Evolutionary conservation across 2,797 vertebrate species (phyloP).

Genomic region (Phylloscopus collybita): DNA sequence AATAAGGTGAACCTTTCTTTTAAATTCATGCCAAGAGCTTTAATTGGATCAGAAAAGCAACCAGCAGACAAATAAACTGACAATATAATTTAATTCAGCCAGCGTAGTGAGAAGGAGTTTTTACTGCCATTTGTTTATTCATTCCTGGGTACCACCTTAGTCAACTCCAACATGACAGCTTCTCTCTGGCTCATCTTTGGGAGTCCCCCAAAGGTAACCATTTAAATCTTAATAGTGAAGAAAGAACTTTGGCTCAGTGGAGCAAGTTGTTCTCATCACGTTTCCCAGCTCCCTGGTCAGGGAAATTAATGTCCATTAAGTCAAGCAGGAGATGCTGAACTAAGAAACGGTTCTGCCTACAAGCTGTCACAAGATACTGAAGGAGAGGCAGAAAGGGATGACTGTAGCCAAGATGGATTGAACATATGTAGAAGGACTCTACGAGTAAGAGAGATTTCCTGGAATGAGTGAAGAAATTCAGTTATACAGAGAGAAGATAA

Average conservation of each 20-base stretch:
- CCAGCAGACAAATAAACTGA: slow-evolving; percentile 31
- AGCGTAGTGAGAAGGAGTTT: background rate
- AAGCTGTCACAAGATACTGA: background rate
- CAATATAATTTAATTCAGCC: slow-evolving; percentile 12
- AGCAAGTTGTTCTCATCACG: background rate
- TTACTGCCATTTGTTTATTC: background rate
- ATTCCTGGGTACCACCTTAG: background rate
- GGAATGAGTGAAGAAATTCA: background rate
- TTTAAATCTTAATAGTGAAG: background rate
- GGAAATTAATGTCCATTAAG: background rate
- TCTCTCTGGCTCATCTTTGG: background rate
- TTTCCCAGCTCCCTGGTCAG: background rate
- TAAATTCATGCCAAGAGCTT: slow-evolving; percentile 12
- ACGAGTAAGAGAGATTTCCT: background rate
- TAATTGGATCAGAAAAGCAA: slow-evolving; percentile 9
- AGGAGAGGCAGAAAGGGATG: background rate
- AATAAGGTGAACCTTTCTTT: background rate
- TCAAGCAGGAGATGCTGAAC: background rate
- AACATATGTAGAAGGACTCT: background rate
- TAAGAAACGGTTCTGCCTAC: background rate
- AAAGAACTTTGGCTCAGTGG: background rate
- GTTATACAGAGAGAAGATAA: background rate
- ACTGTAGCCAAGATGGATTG: background rate
- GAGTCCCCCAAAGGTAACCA: background rate
- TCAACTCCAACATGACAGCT: background rate